Evolutionary conservation across 2,113 vertebrate genomes (phyloP), one percentile per base, ranked within the genome.

Genomic region (Ahaetulla prasina): DNA sequence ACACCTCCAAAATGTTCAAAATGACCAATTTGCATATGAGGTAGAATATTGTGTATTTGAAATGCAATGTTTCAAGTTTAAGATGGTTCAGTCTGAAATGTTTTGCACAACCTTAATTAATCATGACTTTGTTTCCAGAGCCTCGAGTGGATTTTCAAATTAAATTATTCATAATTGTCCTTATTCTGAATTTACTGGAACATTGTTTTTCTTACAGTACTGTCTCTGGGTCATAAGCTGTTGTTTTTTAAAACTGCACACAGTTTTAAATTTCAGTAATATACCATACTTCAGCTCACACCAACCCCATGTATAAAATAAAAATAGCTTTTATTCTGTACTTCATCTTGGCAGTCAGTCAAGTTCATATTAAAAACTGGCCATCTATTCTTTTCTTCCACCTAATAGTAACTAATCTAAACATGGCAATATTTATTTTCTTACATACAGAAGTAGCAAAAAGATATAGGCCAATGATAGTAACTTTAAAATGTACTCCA

Each of bases 101-200:
- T 43, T 80, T 80, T 22, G 74, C 18, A 43, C 35, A 43, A 39
- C 18, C 18, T 80, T 22, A 80, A 39, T 80, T 80, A 39, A 80
- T 43, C 35, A 80, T 80, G 74, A 80, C 20, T 80, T 80, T 43
- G 74, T 35, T 80, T 80, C 6, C 74, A 22, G 74, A 39, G 74
- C 35, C 74, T 43, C 35, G 91, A 88, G 86, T 88, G 85, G 92
- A 93, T 91, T 93, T 91, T 84, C 88, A 93, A 93, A 93, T 88
- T 91, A 93, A 93, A 93, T 93, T 88, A 88, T 93, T 86, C 85
- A 91, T 93, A 93, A 93, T 88, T 52, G 52, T 84, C 10, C 86
- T 91, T 93, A 93, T 53, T 88, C 55, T 88, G 86, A 84, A 88
- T 93, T 93, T 57, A 91, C 53, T 50, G 89, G 86, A 91, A 93